These are phyloP conservation scores for Lepidurus arcticus DNA, from an alignment of 1,140 invertebrate genomes.

Conservation along the genomic window DNA sequence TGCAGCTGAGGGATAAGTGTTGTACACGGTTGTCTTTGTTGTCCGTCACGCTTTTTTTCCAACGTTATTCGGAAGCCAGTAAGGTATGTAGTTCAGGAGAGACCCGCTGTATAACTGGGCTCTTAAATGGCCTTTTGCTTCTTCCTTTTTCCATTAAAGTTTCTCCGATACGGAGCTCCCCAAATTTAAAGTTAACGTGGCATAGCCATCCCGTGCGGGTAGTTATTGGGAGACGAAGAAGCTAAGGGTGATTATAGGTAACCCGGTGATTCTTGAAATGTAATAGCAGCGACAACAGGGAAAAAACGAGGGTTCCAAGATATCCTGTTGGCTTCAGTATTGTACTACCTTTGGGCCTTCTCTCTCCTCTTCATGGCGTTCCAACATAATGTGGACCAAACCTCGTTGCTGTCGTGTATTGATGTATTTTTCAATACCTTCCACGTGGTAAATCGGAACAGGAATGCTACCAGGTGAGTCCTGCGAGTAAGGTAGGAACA, in stretches of 20 bases:
- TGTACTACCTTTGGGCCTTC: background rate
- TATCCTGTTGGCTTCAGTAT: background rate
- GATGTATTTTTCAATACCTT: background rate
- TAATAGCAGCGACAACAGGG: background rate
- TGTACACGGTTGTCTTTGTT: conserved; percentile 15
- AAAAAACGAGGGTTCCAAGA: background rate
- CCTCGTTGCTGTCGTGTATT: background rate
- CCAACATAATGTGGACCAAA: background rate
- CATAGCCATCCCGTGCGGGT: background rate
- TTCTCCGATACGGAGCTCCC: background rate
- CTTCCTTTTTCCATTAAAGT: background rate
- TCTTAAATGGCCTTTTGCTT: conserved; percentile 3
- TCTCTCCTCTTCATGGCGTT: background rate
- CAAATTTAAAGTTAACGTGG: conserved; percentile 10
- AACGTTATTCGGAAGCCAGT: conserved; percentile 7
- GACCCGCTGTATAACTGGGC: conserved; percentile 17
- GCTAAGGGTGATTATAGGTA: conserved; percentile 17
- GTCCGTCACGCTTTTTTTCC: conserved; percentile 3
- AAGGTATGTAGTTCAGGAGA: background rate
- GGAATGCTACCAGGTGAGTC: background rate
- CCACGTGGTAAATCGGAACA: conserved; percentile 13
- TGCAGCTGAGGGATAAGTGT: conserved; percentile 16
- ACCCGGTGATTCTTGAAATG: conserved; percentile 14
- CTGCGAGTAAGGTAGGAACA: background rate
- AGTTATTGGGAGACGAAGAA: background rate